Conservation (phyloP, 2,888 invertebrate species). For the Polyommatus iphigenia region DNA sequence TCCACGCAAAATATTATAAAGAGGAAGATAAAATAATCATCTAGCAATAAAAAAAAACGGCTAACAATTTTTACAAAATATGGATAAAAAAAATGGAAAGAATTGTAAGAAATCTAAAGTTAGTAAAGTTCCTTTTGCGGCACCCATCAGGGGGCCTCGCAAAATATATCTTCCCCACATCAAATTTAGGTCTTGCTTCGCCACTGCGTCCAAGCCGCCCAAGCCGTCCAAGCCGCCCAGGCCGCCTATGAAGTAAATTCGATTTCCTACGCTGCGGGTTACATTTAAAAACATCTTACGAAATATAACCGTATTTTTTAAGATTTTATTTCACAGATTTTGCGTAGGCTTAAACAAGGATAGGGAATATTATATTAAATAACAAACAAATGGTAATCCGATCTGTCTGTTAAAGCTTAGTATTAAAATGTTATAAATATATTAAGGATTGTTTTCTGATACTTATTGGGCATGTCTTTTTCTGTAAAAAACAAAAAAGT, state of each 20-base stretch:
- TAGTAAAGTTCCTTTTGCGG: too few relatives aligned
- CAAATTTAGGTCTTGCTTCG: too few relatives aligned
- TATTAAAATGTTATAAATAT: not conserved
- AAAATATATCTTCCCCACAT: too few relatives aligned
- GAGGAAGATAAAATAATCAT: too few relatives aligned
- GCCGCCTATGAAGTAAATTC: not conserved
- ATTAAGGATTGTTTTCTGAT: not conserved
- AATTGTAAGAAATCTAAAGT: too few relatives aligned
- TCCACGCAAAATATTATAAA: too few relatives aligned
- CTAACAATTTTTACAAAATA: too few relatives aligned
- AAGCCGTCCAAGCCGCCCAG: not conserved
- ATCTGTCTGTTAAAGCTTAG: not conserved
- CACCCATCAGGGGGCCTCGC: too few relatives aligned
- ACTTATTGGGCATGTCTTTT: not conserved
- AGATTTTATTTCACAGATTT: not conserved
- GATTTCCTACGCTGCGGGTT: not conserved
- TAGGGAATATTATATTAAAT: not conserved
- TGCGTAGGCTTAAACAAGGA: not conserved
- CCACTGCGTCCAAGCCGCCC: not conserved
- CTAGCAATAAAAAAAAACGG: too few relatives aligned
- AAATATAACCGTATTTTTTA: not conserved
- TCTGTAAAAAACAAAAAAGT: too few relatives aligned
- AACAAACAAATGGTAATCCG: not conserved
- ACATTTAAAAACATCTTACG: not conserved
- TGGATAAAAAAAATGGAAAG: too few relatives aligned